Base-by-base conservation (phyloP, 2,113 vertebrate genomes). In the Alligator sinensis region DNA sequence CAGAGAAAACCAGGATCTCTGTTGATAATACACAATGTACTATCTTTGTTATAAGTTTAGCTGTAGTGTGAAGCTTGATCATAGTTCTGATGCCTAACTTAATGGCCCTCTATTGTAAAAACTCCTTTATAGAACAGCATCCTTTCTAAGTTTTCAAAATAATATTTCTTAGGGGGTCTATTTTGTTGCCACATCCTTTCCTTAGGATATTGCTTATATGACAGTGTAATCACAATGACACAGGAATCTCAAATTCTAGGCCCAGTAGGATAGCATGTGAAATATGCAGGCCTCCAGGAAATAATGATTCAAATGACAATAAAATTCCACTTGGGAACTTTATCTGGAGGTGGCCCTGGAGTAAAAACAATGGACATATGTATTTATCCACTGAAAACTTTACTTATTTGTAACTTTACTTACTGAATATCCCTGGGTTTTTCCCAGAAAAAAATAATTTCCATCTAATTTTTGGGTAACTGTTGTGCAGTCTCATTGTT, bases 251-350 rank as follows among this genome's bases (percentile, higher is more conserved):
- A 4, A 83, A 60, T 76, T 93, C 91, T 95, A 17, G 0, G 27
- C 68, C 85, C 86, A 92, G 91, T 91, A 77, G 91, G 90, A 92
- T 84, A 79, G 84, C 30, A 77, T 92, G 95, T 77, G 94, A 95
- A 93, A 95, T 16, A 22, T 77, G 86, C 80, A 93, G 25, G 62
- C 80, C 91, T 84, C 82, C 47, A 22, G 83, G 54, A 90, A 80
- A 84, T 34, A 72, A 30, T 13, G 22, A 24, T 13, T 84, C 79
- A 68, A 90, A 80, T 24, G 24, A 86, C 8, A 77, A 90, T 11
- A 62, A 57, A 59, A 24, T 11, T 87, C 57, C 70, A 13, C 81
- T 80, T 86, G 70, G 47, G 76, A 94, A 38, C 77, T 82, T 78
- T 2, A 25, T 80, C 70, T 79, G 28, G 75, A 62, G 66, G 93